These are phyloP conservation scores for Equus quagga DNA, from an alignment of 2,113 vertebrate genomes.

Conservation along the genomic window DNA sequence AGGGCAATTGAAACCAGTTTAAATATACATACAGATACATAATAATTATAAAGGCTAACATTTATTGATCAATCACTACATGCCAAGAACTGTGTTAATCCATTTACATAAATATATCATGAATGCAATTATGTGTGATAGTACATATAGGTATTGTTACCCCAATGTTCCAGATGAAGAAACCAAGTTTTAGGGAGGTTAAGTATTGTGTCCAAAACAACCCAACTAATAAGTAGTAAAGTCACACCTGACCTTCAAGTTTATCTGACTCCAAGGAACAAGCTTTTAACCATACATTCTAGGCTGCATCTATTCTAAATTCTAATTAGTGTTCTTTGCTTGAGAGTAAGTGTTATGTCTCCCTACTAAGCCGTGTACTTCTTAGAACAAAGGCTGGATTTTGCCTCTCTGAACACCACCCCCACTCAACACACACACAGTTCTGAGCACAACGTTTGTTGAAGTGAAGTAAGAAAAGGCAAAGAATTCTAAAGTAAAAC, in stretches of 20 bases:
- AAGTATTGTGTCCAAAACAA: neutral
- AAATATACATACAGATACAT: neutral
- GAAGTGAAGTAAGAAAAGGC: neutral
- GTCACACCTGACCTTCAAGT: neutral
- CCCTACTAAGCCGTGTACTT: neutral
- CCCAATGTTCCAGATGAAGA: neutral
- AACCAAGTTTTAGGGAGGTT: neutral
- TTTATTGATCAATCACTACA: neutral
- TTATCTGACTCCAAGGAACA: neutral
- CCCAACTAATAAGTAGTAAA: neutral
- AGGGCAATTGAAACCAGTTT: neutral
- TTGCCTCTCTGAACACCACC: neutral
- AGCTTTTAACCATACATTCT: neutral
- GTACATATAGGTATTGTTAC: neutral
- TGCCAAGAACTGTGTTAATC: neutral
- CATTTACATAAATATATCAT: neutral
- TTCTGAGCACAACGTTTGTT: neutral
- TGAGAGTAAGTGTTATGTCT: neutral
- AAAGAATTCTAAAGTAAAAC: conserved; percentile 31
- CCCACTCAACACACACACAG: neutral
- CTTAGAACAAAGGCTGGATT: neutral
- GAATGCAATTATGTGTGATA: neutral
- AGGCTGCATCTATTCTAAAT: neutral
- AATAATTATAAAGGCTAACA: neutral
- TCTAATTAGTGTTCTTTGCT: neutral